Percentiles rank a stretch among this genome's conserved stretches.
These are phyloP conservation scores for Sebastes minor DNA, from an alignment of 2,797 vertebrate species.

Conservation along the genomic window DNA sequence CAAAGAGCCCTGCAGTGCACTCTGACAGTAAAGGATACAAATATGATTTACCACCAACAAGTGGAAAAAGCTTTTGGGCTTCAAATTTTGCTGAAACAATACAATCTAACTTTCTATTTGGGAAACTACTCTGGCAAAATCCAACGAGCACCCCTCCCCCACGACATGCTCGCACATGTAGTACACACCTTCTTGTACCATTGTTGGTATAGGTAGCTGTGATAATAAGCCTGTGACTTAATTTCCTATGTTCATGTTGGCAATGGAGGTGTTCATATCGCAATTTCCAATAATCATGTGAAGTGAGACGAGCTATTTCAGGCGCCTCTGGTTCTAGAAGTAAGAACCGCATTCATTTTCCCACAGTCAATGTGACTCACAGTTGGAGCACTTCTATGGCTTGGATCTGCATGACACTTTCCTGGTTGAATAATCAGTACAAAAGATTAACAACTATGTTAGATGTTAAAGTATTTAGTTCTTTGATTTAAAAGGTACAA, in stretches of 20 bases:
- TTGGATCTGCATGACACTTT: not conserved
- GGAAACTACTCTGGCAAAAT: constrained; percentile 20
- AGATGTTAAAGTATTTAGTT: not conserved
- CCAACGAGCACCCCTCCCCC: constrained; percentile 5
- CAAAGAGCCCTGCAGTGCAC: constrained; percentile 7
- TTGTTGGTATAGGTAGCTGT: constrained; percentile 6
- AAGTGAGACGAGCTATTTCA: not conserved
- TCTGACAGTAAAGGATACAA: not conserved
- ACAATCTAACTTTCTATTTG: constrained; percentile 1
- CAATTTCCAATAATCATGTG: not conserved
- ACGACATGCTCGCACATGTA: constrained; percentile 37
- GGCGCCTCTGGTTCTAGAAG: not conserved
- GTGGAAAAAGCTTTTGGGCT: not conserved
- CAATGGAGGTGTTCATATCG: not conserved
- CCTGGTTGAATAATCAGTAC: not conserved
- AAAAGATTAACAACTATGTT: not conserved
- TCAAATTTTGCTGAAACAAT: not conserved
- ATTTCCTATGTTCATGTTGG: not conserved
- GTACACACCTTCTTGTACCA: constrained; percentile 31
- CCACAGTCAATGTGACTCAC: not conserved
- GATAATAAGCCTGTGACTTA: constrained; percentile 3
- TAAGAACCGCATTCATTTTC: not conserved
- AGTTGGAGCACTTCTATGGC: not conserved
- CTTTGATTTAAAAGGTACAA: not conserved
- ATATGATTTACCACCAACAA: not conserved